Conservation (phyloP, 1,140 invertebrate genomes). For the Drosophila athabasca region DNA sequence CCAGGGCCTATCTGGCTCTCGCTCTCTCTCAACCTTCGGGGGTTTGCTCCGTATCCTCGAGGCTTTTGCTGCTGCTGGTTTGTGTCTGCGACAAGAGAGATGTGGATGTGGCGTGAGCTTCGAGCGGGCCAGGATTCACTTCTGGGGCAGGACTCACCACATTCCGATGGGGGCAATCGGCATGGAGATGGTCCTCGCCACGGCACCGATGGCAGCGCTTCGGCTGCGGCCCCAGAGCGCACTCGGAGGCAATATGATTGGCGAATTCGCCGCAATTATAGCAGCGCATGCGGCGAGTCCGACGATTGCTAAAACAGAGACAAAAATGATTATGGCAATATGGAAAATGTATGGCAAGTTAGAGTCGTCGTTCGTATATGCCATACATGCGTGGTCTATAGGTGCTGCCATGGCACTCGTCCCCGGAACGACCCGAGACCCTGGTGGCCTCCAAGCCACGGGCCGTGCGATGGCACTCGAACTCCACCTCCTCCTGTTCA, state of each 20-base stretch:
- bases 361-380: too few species aligned
- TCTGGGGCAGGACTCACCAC: constrained; percentile 49
- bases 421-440: constrained; percentile 90
- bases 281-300: constrained; percentile 94
- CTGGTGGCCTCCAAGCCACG: constrained; percentile 93
- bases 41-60: constrained; percentile 36
- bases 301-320: constrained; percentile 85
- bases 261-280: constrained; percentile 96
- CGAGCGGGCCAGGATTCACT: not conserved
- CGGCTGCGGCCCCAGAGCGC: constrained; percentile 92
- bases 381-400: constrained; percentile 86
- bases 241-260: constrained; percentile 95
- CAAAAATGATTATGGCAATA: not conserved
- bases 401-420: constrained; percentile 91
- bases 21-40: constrained; percentile 25
- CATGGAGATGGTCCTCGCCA: constrained; percentile 92
- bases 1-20: constrained; percentile 18
- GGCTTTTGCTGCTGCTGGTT: constrained; percentile 48
- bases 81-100: constrained; percentile 42
- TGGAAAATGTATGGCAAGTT: too few species aligned
- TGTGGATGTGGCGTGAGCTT: not conserved
- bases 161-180: constrained; percentile 88
- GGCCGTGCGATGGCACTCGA: constrained; percentile 92
- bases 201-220: constrained; percentile 95
- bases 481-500: constrained; percentile 94